A percentile compares a stretch with the other conserved stretches of the same genome.
Evolutionary conservation across 1,140 invertebrate genomes (phyloP).

Genomic region (Chymomyza costata): DNA sequence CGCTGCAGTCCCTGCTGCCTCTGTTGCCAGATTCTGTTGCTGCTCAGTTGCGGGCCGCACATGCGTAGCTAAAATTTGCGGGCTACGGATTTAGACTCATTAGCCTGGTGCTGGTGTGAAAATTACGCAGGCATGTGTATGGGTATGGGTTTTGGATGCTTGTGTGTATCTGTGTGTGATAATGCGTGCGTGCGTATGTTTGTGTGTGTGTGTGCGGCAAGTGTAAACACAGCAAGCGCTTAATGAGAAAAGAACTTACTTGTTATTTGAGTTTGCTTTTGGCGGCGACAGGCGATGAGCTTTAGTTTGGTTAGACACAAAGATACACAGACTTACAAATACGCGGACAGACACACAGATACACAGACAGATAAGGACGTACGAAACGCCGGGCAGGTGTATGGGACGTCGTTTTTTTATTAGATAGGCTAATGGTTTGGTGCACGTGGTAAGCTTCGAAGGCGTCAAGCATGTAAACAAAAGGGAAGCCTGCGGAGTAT

Average conservation of each 20-base stretch:
- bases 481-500: constrained; percentile 8
- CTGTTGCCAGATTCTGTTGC: constrained; percentile 2
- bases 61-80: constrained; percentile 43
- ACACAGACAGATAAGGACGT: no score
- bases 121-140: constrained; percentile 45
- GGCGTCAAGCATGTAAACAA: constrained; percentile 38
- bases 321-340: no score
- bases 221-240: constrained; percentile 53
- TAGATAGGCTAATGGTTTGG: constrained; percentile 19
- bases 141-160: constrained; percentile 7
- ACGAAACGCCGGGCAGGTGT: constrained; percentile 16
- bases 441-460: constrained; percentile 2
- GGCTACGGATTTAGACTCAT: constrained; percentile 65
- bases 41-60: not conserved
- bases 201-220: constrained; percentile 42
- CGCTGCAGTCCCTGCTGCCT: not conserved
- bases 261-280: constrained; percentile 57
- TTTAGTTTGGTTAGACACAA: constrained; percentile 36
- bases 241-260: constrained; percentile 72
- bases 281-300: constrained; percentile 26
- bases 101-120: constrained; percentile 60
- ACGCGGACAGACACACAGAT: no score
- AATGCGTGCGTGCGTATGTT: constrained; percentile 6
- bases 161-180: constrained; percentile 6
- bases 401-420: not conserved